Evolutionary conservation across 2,113 vertebrate species (phyloP).

Genomic region (Halichoerus grypus): DNA sequence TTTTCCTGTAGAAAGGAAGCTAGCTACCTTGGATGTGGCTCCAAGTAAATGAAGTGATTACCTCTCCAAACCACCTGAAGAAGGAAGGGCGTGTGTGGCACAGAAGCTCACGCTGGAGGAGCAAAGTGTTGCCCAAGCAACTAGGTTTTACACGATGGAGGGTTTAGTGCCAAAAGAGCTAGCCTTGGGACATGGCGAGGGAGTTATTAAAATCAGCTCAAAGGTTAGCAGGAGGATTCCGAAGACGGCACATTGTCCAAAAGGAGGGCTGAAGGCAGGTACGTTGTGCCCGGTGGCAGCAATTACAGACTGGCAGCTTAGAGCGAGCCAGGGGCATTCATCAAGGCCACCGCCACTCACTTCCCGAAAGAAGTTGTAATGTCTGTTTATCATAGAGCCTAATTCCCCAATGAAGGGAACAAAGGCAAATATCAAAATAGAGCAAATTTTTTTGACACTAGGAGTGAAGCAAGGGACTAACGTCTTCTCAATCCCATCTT

Average conservation of each 20-base stretch:
- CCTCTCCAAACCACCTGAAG: not conserved
- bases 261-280: slow-evolving; percentile 80
- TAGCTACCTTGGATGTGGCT: not conserved
- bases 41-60: not conserved
- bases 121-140: slow-evolving; percentile 72
- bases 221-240: slow-evolving; percentile 79
- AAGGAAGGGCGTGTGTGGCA: fast-evolving
- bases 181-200: slow-evolving; percentile 85
- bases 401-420: slow-evolving; percentile 87
- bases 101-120: slow-evolving; percentile 35
- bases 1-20: not conserved
- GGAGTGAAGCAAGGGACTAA: slow-evolving; percentile 82
- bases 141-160: slow-evolving; percentile 73
- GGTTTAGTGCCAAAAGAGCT: slow-evolving; percentile 81
- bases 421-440: slow-evolving; percentile 85
- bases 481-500: slow-evolving; percentile 81
- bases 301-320: slow-evolving; percentile 82
- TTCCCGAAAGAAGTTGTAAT: slow-evolving; percentile 84
- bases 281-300: slow-evolving; percentile 70
- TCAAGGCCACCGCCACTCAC: slow-evolving; percentile 75
- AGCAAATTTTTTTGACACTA: slow-evolving; percentile 88
- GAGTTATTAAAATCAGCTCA: slow-evolving; percentile 84
- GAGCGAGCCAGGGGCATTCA: slow-evolving; percentile 86
- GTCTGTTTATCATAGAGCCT: slow-evolving; percentile 87
- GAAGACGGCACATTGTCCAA: slow-evolving; percentile 81